A percentile compares a stretch with the other conserved stretches of the same genome.
Evolutionary conservation across 2,888 invertebrate genomes (phyloP).

Genomic region (Phlogophora meticulosa): DNA sequence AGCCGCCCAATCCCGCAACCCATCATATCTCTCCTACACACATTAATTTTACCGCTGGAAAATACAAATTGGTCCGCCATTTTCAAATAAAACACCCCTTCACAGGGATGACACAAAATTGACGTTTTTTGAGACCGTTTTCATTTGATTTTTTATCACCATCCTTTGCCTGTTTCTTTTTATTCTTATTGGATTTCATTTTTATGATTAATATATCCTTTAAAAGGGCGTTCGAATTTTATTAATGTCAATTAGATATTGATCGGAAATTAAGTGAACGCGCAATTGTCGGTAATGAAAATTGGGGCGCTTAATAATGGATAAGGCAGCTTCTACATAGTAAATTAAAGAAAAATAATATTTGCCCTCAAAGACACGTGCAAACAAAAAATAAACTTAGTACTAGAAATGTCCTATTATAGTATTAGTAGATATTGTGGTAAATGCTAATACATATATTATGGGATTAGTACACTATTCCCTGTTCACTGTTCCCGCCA

Average conservation of each 20-base stretch:
- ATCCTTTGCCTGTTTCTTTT: conserved; percentile 69
- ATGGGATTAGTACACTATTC: no score
- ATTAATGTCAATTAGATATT: conserved; percentile 49
- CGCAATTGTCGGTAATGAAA: conserved; percentile 10
- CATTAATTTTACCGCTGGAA: conserved; percentile 73
- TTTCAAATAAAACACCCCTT: conserved; percentile 64
- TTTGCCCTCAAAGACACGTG: no score
- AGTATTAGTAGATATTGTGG: no score
- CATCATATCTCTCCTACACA: conserved; percentile 54
- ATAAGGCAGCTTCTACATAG: background rate
- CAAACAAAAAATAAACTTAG: no score
- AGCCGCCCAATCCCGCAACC: conserved; percentile 39
- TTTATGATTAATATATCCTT: conserved; percentile 65
- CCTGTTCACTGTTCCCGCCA: no score
- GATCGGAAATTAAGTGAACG: conserved; percentile 41
- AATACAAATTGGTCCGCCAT: conserved; percentile 74
- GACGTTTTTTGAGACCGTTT: conserved; percentile 74
- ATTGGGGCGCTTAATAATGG: background rate
- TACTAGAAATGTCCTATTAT: no score
- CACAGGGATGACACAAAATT: conserved; percentile 67
- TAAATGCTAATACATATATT: no score
- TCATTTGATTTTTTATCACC: conserved; percentile 77
- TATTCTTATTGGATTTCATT: conserved; percentile 75
- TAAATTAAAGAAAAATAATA: no score
- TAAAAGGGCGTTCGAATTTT: conserved; percentile 56